Conservation (phyloP, 2,113 vertebrate species). For the Fukomys damarensis region DNA sequence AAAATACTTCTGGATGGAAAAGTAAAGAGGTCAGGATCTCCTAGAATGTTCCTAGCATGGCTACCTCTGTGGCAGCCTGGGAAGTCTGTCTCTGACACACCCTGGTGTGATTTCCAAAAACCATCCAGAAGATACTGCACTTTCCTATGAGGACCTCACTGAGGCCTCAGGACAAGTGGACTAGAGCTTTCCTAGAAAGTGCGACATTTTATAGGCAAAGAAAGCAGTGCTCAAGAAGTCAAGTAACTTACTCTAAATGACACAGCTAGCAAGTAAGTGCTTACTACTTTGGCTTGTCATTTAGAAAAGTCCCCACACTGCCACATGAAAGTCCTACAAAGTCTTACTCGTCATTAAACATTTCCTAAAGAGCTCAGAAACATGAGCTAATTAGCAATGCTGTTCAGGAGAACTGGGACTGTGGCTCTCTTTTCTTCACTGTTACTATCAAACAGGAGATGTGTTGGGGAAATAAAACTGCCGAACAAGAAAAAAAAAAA, state of each 20-base stretch:
- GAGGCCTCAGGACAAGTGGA: neutral
- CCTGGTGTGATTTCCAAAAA: neutral
- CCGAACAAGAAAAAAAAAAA: neutral
- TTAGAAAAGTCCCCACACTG: neutral
- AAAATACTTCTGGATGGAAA: neutral
- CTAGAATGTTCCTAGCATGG: neutral
- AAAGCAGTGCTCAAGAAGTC: constrained; percentile 7
- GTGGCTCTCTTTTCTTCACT: neutral
- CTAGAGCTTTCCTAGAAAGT: neutral
- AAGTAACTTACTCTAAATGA: neutral
- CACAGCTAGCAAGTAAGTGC: neutral
- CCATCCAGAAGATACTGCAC: neutral
- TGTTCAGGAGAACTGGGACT: neutral
- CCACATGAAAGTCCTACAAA: neutral
- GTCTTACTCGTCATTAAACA: neutral
- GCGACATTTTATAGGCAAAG: constrained; percentile 22
- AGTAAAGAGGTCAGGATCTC: too few species aligned
- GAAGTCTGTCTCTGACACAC: neutral
- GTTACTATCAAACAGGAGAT: neutral
- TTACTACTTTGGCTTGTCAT: neutral
- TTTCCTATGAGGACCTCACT: neutral
- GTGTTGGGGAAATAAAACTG: neutral
- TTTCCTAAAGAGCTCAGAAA: constrained; percentile 9
- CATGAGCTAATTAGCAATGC: neutral
- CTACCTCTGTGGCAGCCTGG: neutral